Evolutionary conservation across 2,113 vertebrate genomes (phyloP).

Genomic region (Periophthalmus modestus): DNA sequence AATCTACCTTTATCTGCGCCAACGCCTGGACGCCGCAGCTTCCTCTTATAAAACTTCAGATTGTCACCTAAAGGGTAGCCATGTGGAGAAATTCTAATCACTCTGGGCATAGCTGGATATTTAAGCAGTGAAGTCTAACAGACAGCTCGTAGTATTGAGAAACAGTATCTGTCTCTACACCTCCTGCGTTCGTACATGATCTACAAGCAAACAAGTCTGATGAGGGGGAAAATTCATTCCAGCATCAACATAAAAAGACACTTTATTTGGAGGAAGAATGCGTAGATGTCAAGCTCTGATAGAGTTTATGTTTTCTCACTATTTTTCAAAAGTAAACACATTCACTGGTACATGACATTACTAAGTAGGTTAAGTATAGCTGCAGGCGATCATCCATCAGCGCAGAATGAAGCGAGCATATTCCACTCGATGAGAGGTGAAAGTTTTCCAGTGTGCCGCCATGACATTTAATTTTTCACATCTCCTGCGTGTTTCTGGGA

Average conservation of each 20-base stretch:
- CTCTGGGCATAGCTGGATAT: constrained; percentile 28
- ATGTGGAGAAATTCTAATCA: constrained; percentile 31
- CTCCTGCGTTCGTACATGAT: constrained; percentile 78
- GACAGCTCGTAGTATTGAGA: constrained; percentile 45
- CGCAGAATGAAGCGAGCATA: constrained; percentile 96
- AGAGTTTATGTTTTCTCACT: constrained; percentile 99
- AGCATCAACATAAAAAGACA: constrained; percentile 99
- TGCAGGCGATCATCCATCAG: constrained; percentile 98
- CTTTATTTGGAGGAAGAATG: constrained; percentile 98
- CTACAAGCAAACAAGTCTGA: constrained; percentile 85
- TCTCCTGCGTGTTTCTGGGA: constrained; percentile 99
- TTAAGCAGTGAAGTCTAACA: constrained; percentile 45
- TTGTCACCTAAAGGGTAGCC: constrained; percentile 45
- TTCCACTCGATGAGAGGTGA: constrained; percentile 96
- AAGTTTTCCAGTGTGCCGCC: constrained; percentile 99
- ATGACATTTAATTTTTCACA: constrained; percentile 99
- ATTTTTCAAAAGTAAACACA: constrained; percentile 99
- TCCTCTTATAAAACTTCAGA: constrained; percentile 64
- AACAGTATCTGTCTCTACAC: constrained; percentile 61
- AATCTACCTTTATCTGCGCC: constrained; percentile 66
- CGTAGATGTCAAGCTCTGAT: constrained; percentile 98
- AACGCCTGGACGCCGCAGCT: constrained; percentile 59
- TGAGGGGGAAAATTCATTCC: constrained; percentile 74
- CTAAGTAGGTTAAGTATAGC: constrained; percentile 99
- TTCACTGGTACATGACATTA: constrained; percentile 99